Evolutionary conservation across 23 tunicate genomes (phyloP), one percentile per base, ranked within the genome.

Genomic region (Halocynthia roretzi): DNA sequence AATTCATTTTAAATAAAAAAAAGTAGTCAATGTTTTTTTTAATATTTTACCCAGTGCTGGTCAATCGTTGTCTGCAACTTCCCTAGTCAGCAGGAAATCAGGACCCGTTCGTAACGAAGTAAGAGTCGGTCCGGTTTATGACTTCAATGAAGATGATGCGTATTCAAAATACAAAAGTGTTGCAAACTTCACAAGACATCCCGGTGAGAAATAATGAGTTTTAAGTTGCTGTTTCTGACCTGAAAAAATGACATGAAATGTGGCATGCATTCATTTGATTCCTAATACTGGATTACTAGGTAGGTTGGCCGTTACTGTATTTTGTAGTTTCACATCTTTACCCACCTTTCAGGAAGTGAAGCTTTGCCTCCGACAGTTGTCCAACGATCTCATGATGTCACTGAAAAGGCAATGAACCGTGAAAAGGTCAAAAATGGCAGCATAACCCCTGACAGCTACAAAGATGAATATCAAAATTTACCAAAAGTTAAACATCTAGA

Each of bases 171-270:
- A 54, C 49, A 83, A 82, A 71, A 85, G 92, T 52, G 78, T 75
- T 63, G 98, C 98, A 7, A 75, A 92, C 85, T 92, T 77, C 68
- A 92, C 98, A 7, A 82, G 93, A 51, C 92, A 92, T 60, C 98
- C 98, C 67, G 92, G 92, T 91, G n/a, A 10, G 79, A 31, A 31
- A 31, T 31, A 31, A 31, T 31, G n/a, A n/a, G n/a, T n/a, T n/a
- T n/a, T n/a, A n/a, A n/a, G n/a, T n/a, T n/a, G n/a, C n/a, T n/a
- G n/a, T n/a, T n/a, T n/a, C n/a, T n/a, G n/a, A n/a, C n/a, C 4
- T 31, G 44, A 31, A 31, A 31, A 31, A 0, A 31, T 31, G 44
- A 31, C 44, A 4, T 31, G 44, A 31, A 31, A 31, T 31, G 44
- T 31, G 4, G 44, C 44, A 31, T 31, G 44, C 44, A 31, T 31